Percentiles rank a stretch among this genome's conserved stretches.
phyloP scores from a whole-genome alignment of 2,888 invertebrate genomes.

The Nomada flava region DNA sequence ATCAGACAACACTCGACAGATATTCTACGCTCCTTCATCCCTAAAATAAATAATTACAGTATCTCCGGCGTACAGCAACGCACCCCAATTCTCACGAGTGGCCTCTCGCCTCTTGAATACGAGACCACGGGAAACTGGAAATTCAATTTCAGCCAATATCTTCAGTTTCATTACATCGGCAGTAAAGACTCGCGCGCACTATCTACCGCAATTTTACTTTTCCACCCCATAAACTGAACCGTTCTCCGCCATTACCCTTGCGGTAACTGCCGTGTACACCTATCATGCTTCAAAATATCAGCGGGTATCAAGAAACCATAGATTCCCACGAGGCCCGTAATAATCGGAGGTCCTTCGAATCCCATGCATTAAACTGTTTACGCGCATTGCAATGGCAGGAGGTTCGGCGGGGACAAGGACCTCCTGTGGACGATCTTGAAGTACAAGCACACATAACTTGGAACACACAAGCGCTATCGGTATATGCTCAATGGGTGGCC shows the following conservation, averaged over 20 bases:
- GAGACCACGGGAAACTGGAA: neutral
- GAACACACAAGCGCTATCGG: conserved; percentile 12
- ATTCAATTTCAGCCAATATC: neutral
- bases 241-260: neutral
- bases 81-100: no score
- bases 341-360: neutral
- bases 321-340: neutral
- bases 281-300: neutral
- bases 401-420: neutral
- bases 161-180: neutral
- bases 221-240: neutral
- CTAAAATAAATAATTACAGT: no score
- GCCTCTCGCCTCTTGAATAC: neutral
- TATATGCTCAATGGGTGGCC: conserved; percentile 17
- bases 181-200: neutral
- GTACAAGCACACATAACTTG: conserved; percentile 6
- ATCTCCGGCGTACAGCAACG: no score
- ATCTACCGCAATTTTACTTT: neutral
- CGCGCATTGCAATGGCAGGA: conserved; percentile 3
- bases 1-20: no score
- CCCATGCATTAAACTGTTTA: conserved; percentile 31
- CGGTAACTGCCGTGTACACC: neutral
- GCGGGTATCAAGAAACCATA: neutral
- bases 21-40: no score
- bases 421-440: neutral